Conservation (phyloP, 2,113 vertebrate species). For the Gobiocypris rarus region DNA sequence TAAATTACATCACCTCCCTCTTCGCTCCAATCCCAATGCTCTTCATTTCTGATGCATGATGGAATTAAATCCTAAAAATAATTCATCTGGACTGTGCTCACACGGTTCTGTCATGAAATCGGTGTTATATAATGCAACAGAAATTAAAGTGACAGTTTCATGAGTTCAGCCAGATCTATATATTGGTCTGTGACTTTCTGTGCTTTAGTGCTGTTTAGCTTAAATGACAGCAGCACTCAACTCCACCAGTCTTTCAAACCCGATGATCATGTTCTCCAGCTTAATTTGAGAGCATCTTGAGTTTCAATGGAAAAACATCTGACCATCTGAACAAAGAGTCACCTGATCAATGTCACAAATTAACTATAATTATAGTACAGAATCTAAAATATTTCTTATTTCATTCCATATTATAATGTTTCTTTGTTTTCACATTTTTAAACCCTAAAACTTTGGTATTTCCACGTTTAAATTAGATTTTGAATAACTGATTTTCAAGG, state of each 20-base stretch:
- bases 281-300: background rate
- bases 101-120: background rate
- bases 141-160: background rate
- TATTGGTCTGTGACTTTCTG: background rate
- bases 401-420: background rate
- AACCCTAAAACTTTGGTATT: too few relatives aligned
- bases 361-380: background rate
- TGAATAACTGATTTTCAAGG: too few relatives aligned
- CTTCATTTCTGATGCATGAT: background rate
- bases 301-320: background rate
- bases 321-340: background rate
- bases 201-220: too few relatives aligned
- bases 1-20: background rate
- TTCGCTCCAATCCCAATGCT: background rate
- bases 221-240: background rate
- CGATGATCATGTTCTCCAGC: background rate
- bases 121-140: background rate
- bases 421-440: background rate
- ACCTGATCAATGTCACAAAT: background rate
- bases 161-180: background rate
- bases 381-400: background rate
- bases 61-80: background rate
- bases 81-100: background rate
- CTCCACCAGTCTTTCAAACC: background rate
- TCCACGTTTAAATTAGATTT: too few relatives aligned